Base-by-base conservation (phyloP, 1,140 invertebrate genomes). In the Pomacea maculata region DNA sequence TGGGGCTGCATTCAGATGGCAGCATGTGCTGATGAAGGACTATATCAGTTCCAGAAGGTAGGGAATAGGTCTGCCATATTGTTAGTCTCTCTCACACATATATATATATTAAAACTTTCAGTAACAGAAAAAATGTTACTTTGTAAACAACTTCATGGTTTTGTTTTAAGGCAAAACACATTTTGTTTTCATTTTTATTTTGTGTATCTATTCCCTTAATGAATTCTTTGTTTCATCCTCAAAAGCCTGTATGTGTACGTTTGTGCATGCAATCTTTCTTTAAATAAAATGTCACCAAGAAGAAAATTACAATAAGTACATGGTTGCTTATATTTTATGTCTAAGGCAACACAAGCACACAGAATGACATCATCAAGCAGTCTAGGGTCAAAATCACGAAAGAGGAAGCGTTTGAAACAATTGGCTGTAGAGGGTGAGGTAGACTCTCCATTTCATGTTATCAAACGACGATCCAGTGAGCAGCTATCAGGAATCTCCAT, bases 1-100 rank as follows among this genome's bases (percentile, higher is more conserved):
- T 99, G 97, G 97, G 95, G 95, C 0, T 97, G 97, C 67, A 96
- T 99, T 76, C 97, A 99, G 92, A 98, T 98, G 92, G 96, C 97
- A 86, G 95, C 95, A 83, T 96, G 96, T 89, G 96, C 96, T 68
- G 94, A 96, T 87, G 97, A 99, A 90, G 95, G 94, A 85, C 94
- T 97, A 81, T 98, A 97, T 92, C 92, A 85, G 77, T 90, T 88
- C 84, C 85, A 87, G 73, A 87, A 88, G 85, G 87, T 87, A 83
- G 74, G 80, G 11, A 70, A 70, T 5, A 70, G 34, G 68, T 25
- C 68, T 70, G 3, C 11, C 11, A 0, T 70, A 21, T 70, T 12
- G 11, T 15, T 70, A 70, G 34, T 70, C 34, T 4, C 34, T 4
- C 34, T 4, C 34, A 45, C 34, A 6, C 34, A 45, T 6, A 6